phyloP scores from a whole-genome alignment of 2,797 vertebrate genomes.

The Clarias fuscus region DNA sequence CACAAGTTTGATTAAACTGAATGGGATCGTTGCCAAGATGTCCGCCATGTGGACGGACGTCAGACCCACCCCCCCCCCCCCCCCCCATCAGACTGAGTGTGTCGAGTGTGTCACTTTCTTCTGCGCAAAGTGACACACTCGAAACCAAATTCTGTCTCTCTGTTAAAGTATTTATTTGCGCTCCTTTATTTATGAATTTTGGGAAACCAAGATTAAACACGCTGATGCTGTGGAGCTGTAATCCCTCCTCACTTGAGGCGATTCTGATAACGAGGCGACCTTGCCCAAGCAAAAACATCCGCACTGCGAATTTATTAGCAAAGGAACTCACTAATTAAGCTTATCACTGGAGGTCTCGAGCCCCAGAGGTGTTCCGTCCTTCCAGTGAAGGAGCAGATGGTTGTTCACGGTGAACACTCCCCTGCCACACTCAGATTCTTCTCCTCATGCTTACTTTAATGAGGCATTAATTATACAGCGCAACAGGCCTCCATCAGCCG shows the following conservation, averaged over 20 bases:
- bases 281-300: conserved; percentile 34
- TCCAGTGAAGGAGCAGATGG: conserved; percentile 62
- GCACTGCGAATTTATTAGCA: conserved; percentile 57
- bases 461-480: conserved; percentile 75
- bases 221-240: background rate
- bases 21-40: background rate
- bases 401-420: conserved; percentile 63
- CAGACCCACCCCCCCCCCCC: background rate
- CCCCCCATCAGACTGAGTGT: background rate
- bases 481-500: conserved; percentile 65
- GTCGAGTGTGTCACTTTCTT: background rate
- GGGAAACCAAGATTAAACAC: background rate
- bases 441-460: conserved; percentile 66
- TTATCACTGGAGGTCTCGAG: conserved; percentile 37
- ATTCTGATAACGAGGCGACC: conserved; percentile 32
- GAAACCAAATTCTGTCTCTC: background rate
- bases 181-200: background rate
- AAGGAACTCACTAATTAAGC: conserved; percentile 58
- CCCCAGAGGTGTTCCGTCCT: conserved; percentile 23
- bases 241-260: background rate
- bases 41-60: background rate
- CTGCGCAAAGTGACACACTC: background rate
- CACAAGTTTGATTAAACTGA: background rate
- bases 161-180: background rate
- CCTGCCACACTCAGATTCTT: conserved; percentile 60